Evolutionary conservation across 2,797 vertebrate species (phyloP).

Genomic region (Takifugu ocellatus): DNA sequence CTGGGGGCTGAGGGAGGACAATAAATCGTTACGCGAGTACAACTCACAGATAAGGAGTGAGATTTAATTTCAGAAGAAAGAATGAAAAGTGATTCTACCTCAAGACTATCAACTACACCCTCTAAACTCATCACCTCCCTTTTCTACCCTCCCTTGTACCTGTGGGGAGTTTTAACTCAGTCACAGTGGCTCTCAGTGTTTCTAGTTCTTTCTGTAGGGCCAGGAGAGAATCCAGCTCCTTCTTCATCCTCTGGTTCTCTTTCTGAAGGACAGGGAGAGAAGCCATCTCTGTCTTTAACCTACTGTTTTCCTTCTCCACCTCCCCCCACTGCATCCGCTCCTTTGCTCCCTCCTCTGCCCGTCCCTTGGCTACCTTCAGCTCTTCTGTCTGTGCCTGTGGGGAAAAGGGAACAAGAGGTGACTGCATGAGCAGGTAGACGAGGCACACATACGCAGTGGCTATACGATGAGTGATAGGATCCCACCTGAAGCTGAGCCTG

Average conservation of each 20-base stretch:
- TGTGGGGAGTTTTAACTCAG: slow-evolving; percentile 58
- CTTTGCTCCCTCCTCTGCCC: slow-evolving; percentile 64
- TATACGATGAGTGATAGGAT: slow-evolving; percentile 36
- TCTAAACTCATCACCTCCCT: slow-evolving; percentile 12
- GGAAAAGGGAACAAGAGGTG: slow-evolving; percentile 10
- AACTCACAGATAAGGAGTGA: slow-evolving; percentile 1
- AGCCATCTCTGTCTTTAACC: slow-evolving; percentile 74
- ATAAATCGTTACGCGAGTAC: slow-evolving; percentile 2
- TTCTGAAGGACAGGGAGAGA: slow-evolving; percentile 72
- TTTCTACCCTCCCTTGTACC: slow-evolving; percentile 45
- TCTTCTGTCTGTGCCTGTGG: slow-evolving; percentile 84
- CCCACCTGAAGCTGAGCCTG: slow-evolving; percentile 86
- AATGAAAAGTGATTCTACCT: slow-evolving; percentile 3
- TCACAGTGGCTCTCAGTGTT: slow-evolving; percentile 65
- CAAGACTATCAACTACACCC: slow-evolving; percentile 13
- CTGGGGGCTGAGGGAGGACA: slow-evolving; percentile 36
- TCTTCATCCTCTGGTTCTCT: slow-evolving; percentile 80
- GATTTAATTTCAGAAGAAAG: slow-evolving; percentile 5
- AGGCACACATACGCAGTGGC: slow-evolving; percentile 2
- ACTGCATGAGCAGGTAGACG: not conserved
- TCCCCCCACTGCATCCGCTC: slow-evolving; percentile 57
- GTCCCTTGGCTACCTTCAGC: slow-evolving; percentile 70
- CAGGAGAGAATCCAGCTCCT: slow-evolving; percentile 72
- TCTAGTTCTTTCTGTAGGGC: slow-evolving; percentile 79
- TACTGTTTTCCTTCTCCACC: slow-evolving; percentile 77